A percentile compares a stretch with the other conserved stretches of the same genome.
These are phyloP conservation scores for Lagopus leucura DNA, from an alignment of 2,113 vertebrate genomes.

Conservation along the genomic window DNA sequence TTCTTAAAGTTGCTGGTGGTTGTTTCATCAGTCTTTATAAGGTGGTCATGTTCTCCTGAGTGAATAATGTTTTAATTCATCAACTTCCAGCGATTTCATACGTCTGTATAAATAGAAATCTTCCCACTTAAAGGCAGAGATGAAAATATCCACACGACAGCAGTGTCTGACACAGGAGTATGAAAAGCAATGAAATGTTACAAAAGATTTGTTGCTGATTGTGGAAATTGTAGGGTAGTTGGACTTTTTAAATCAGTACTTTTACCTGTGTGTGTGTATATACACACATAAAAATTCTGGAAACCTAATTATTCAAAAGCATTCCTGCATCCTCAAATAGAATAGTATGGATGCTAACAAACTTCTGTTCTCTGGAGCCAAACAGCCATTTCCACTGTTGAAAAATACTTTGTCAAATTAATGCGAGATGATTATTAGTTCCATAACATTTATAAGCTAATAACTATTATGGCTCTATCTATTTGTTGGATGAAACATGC, in stretches of 20 bases:
- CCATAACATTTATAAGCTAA: neutral
- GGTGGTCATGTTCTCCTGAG: neutral
- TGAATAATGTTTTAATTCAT: conserved; percentile 29
- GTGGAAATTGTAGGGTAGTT: neutral
- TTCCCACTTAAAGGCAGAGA: neutral
- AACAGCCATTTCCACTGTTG: neutral
- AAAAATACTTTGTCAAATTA: neutral
- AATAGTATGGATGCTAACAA: neutral
- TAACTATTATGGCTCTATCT: neutral
- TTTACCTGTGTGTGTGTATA: neutral
- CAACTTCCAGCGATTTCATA: neutral
- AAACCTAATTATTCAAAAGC: neutral
- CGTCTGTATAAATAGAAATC: neutral
- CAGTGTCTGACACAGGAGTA: neutral
- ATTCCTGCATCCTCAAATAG: neutral
- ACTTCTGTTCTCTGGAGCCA: neutral
- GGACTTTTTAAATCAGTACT: neutral
- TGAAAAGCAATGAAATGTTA: neutral
- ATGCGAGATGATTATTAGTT: neutral
- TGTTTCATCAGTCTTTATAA: neutral
- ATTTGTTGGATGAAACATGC: neutral
- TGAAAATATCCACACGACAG: neutral
- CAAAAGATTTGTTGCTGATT: neutral
- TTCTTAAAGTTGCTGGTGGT: neutral
- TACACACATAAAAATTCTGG: neutral